Evolutionary conservation across 2,888 invertebrate species (phyloP).

Genomic region (Caenorhabditis wallacei): DNA sequence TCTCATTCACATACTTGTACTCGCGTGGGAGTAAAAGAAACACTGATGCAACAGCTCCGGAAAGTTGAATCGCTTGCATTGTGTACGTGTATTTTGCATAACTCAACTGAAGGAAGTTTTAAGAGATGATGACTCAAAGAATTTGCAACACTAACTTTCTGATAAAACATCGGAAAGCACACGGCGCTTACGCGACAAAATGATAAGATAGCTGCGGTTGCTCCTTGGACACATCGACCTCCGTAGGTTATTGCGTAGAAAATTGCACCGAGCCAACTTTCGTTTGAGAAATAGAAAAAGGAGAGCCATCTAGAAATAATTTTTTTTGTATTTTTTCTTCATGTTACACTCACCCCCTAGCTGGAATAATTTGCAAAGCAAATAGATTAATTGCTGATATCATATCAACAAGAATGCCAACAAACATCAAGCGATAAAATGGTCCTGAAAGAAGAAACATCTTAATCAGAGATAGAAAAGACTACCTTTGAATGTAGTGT

Average conservation of each 20-base stretch:
- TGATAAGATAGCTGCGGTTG: slow-evolving; percentile 53
- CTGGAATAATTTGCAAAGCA: slow-evolving; percentile 47
- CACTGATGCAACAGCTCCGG: slow-evolving; percentile 34
- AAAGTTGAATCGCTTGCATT: slow-evolving; percentile 51
- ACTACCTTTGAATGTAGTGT: slow-evolving; percentile 44
- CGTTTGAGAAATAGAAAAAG: slow-evolving; percentile 28
- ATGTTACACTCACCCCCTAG: slow-evolving; percentile 9
- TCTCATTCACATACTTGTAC: slow-evolving; percentile 45
- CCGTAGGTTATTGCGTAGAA: slow-evolving; percentile 52
- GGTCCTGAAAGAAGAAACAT: slow-evolving; percentile 32
- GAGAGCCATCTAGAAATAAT: slow-evolving; percentile 24
- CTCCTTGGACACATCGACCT: slow-evolving; percentile 54
- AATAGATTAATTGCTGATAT: slow-evolving; percentile 50
- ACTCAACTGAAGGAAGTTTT: slow-evolving; percentile 16
- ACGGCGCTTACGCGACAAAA: slow-evolving; percentile 56
- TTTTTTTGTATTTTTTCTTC: not conserved
- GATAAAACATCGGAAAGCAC: slow-evolving; percentile 54
- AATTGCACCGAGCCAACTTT: slow-evolving; percentile 37
- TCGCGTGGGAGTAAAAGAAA: slow-evolving; percentile 39
- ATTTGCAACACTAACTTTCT: slow-evolving; percentile 15
- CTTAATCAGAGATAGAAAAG: not conserved
- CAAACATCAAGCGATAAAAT: slow-evolving; percentile 55
- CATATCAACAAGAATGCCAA: slow-evolving; percentile 52
- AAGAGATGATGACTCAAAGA: not conserved
- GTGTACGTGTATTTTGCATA: slow-evolving; percentile 28